Evolutionary conservation across 2,888 invertebrate species (phyloP).

Genomic region (Stomorhina lunata): DNA sequence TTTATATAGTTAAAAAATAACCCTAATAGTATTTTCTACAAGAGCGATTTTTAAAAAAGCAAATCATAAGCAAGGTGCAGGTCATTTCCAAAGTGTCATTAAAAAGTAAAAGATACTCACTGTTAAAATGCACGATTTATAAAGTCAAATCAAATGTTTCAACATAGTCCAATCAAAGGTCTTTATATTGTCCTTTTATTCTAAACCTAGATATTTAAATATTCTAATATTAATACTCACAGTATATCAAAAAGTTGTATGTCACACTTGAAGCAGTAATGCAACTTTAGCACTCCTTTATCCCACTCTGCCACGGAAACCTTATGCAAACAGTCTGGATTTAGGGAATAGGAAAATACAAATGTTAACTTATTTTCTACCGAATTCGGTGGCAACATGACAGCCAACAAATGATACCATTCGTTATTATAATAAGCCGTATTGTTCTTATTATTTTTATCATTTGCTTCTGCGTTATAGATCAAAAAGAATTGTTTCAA

Average conservation of each 20-base stretch:
- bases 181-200: too few relatives aligned
- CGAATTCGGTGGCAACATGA: conserved; percentile 45
- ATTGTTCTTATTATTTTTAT: conserved; percentile 17
- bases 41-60: too few relatives aligned
- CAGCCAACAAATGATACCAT: conserved; percentile 51
- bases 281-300: conserved; percentile 59
- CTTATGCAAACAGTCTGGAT: conserved; percentile 65
- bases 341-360: conserved; percentile 66
- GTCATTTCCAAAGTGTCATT: too few relatives aligned
- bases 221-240: conserved; percentile 67
- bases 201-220: background rate
- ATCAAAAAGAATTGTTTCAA: conserved; percentile 69
- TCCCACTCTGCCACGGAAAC: conserved; percentile 64
- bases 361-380: conserved; percentile 63
- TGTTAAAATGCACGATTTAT: too few relatives aligned
- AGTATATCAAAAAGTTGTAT: conserved; percentile 67
- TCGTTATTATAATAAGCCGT: conserved; percentile 52
- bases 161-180: too few relatives aligned
- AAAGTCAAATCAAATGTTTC: too few relatives aligned
- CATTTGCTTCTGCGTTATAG: conserved; percentile 49
- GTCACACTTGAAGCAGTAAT: conserved; percentile 68
- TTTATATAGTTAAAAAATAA: too few relatives aligned
- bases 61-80: too few relatives aligned
- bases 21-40: too few relatives aligned
- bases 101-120: too few relatives aligned